A percentile compares a stretch with the other conserved stretches of the same genome.
phyloP scores from a whole-genome alignment of 2,888 invertebrate genomes.

The Caradrina clavipalpis region DNA sequence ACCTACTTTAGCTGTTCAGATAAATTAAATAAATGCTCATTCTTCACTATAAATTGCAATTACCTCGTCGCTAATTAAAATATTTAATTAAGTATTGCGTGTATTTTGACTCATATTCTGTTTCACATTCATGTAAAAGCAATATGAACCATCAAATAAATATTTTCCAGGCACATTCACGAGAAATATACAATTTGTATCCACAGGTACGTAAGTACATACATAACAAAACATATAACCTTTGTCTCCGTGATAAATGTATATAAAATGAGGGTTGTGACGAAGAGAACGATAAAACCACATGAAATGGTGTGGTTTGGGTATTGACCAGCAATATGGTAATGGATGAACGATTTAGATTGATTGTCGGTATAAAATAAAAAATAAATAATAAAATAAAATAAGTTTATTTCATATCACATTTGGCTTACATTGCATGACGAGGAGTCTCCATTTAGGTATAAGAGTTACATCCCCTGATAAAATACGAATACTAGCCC shows the following conservation, averaged over 20 bases:
- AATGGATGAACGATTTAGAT: constrained; percentile 22
- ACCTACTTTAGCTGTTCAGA: not conserved
- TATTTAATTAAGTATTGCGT: constrained; percentile 2
- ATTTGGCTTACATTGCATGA: too few species aligned
- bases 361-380: constrained; percentile 19
- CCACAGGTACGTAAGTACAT: too few species aligned
- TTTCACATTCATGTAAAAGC: not conserved
- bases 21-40: constrained; percentile 8
- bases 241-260: constrained; percentile 18
- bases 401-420: too few species aligned
- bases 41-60: constrained; percentile 11
- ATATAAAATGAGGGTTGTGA: constrained; percentile 15
- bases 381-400: too few species aligned
- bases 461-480: not conserved
- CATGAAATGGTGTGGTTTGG: constrained; percentile 13
- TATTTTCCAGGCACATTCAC: constrained; percentile 1
- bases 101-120: not conserved
- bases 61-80: constrained; percentile 4
- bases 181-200: constrained; percentile 2
- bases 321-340: constrained; percentile 1
- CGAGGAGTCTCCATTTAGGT: too few species aligned
- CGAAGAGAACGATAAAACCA: constrained; percentile 21
- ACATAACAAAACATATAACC: constrained; percentile 2
- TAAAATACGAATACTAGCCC: not conserved
- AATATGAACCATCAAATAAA: not conserved